Evolutionary conservation across 2,113 vertebrate genomes (phyloP).

Genomic region (Carlito syrichta): DNA sequence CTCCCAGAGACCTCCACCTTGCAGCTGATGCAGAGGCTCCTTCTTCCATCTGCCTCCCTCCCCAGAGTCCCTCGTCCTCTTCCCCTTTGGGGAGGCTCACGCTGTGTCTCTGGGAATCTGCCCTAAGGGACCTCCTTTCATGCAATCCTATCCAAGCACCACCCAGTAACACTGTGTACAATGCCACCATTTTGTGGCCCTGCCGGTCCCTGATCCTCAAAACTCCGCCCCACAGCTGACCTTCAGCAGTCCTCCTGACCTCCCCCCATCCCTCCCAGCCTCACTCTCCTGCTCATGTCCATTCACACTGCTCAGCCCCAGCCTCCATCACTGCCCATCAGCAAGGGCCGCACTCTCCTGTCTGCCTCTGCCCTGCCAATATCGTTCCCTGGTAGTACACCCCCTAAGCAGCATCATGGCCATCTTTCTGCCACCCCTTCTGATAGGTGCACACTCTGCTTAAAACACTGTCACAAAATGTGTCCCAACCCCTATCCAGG

Average conservation of each 20-base stretch:
- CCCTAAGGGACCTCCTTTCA: background rate
- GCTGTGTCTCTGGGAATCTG: background rate
- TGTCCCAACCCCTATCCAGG: background rate
- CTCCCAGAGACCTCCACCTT: background rate
- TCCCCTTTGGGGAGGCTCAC: background rate
- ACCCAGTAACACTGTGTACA: background rate
- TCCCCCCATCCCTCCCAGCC: background rate
- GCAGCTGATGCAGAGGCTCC: background rate
- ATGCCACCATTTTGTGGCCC: background rate
- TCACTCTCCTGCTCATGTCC: background rate
- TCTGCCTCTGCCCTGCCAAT: background rate
- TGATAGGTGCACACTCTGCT: background rate
- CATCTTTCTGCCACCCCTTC: background rate
- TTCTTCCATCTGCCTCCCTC: background rate
- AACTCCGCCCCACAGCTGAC: background rate
- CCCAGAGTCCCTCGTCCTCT: background rate
- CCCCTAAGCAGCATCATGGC: background rate
- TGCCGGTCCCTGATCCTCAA: background rate
- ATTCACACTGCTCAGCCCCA: background rate
- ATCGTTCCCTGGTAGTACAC: background rate
- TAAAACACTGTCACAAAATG: background rate
- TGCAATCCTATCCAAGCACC: background rate
- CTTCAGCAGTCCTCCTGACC: background rate
- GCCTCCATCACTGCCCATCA: background rate
- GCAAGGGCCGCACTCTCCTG: background rate